Conservation (phyloP, 2,113 vertebrate genomes). For the Anoplopoma fimbria region DNA sequence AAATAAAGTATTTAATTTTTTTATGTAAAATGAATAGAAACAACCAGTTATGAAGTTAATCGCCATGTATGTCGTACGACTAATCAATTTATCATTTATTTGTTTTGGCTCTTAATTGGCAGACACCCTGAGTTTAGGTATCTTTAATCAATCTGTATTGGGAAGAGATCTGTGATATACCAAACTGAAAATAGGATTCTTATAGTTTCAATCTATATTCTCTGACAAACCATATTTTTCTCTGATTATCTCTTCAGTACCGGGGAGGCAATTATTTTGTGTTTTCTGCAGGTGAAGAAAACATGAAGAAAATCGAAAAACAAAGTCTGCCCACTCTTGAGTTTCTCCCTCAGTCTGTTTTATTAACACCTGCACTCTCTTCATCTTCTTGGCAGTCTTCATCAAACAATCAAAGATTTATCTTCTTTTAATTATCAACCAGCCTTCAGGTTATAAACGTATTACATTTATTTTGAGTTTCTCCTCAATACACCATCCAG, state of each 20-base stretch:
- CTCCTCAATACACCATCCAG: neutral
- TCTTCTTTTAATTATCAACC: slow-evolving; percentile 14
- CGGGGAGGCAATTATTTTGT: too few species aligned
- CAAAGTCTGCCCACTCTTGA: neutral
- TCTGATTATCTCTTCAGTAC: neutral
- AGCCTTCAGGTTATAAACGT: neutral
- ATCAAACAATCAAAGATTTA: slow-evolving; percentile 24
- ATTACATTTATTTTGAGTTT: neutral
- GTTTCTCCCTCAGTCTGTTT: neutral
- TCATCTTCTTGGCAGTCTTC: slow-evolving; percentile 3
- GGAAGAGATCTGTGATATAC: too few species aligned
- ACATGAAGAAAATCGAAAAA: neutral
- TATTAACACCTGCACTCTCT: slow-evolving; percentile 1
- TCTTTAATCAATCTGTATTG: too few species aligned
- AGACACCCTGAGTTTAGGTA: too few species aligned
- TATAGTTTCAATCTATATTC: neutral
- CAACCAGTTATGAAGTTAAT: too few species aligned
- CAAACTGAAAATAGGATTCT: neutral
- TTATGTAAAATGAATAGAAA: too few species aligned
- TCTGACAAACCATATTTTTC: neutral
- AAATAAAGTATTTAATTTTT: too few species aligned
- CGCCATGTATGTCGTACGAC: neutral
- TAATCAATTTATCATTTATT: neutral
- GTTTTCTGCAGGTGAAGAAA: neutral
- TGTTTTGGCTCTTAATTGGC: too few species aligned